A percentile compares a stretch with the other conserved stretches of the same genome.
phyloP scores from a whole-genome alignment of 2,888 invertebrate species.

The Pyrrhopygopsis socrates region DNA sequence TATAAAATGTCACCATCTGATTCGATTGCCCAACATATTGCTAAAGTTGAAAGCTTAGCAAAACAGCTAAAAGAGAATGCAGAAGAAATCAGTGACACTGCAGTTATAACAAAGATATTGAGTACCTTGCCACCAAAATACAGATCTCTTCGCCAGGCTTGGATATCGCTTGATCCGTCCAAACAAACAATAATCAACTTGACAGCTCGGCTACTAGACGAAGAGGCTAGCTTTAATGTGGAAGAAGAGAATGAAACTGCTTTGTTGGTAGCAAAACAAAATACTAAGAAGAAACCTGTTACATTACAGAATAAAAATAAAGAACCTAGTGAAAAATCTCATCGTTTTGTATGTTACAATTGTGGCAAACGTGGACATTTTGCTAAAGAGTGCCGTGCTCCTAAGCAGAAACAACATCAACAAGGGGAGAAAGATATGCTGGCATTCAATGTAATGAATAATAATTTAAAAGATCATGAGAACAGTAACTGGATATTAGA shows the following conservation, averaged over 20 bases:
- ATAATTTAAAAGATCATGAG: background rate
- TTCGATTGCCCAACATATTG: conserved; percentile 81
- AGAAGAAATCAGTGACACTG: conserved; percentile 83
- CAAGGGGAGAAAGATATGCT: conserved; percentile 64
- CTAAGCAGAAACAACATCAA: conserved; percentile 65
- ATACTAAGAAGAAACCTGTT: too few species aligned
- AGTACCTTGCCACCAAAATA: conserved; percentile 81
- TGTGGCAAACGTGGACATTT: conserved; percentile 84
- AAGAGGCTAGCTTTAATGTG: conserved; percentile 61
- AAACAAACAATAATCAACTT: conserved; percentile 74
- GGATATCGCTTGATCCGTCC: conserved; percentile 80
- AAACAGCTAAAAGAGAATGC: conserved; percentile 83
- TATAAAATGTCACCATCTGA: conserved; percentile 80
- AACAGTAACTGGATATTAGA: conserved; percentile 71
- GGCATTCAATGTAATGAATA: conserved; percentile 75
- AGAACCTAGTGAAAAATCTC: conserved; percentile 32
- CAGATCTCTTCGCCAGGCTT: conserved; percentile 81
- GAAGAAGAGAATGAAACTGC: conserved; percentile 76
- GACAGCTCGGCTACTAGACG: conserved; percentile 81
- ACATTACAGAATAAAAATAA: too few species aligned
- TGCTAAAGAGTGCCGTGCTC: conserved; percentile 79
- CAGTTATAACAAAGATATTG: conserved; percentile 85
- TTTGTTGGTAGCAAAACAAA: conserved; percentile 58
- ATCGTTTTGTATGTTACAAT: conserved; percentile 84
- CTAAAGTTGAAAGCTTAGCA: conserved; percentile 80